Conservation (phyloP, 64 coral and sea anemone genomes). For the Pachyseris speciosa region DNA sequence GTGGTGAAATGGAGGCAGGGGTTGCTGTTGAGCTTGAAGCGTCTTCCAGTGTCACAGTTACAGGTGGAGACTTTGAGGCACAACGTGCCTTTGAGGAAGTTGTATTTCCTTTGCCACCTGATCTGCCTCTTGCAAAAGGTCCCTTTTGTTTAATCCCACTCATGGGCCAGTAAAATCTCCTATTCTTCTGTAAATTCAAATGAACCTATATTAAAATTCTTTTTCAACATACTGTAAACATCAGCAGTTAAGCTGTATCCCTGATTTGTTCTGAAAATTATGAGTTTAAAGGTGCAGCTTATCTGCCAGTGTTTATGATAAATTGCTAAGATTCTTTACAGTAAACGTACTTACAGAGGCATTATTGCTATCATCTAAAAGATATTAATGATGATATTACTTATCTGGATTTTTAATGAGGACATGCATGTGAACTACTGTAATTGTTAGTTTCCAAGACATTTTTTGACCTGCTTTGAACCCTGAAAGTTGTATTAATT, state of each 20-base stretch:
- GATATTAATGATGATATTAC: slow-evolving; percentile 45
- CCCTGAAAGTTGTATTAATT: slow-evolving; percentile 52
- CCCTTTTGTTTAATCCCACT: slow-evolving; percentile 9
- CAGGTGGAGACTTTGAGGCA: not conserved
- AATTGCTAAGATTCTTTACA: not conserved
- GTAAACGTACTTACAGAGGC: not conserved
- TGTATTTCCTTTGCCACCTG: slow-evolving; percentile 4
- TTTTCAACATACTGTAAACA: slow-evolving; percentile 51
- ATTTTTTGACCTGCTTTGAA: slow-evolving; percentile 59
- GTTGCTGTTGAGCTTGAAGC: not conserved
- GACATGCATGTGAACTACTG: slow-evolving; percentile 51
- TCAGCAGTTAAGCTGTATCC: slow-evolving; percentile 38
- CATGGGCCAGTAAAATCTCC: not conserved
- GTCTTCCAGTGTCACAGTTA: not conserved
- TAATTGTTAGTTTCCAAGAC: slow-evolving; percentile 50
- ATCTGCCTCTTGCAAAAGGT: slow-evolving; percentile 10
- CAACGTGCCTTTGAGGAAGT: not conserved
- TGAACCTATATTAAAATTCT: slow-evolving; percentile 13
- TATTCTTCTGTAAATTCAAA: slow-evolving; percentile 3
- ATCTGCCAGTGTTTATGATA: slow-evolving; percentile 1
- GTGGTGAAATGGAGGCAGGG: not conserved
- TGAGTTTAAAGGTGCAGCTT: not conserved
- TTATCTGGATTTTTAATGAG: slow-evolving; percentile 59
- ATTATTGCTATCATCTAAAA: slow-evolving; percentile 40
- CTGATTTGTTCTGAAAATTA: slow-evolving; percentile 30